phyloP scores from a whole-genome alignment of 2,888 invertebrate species.

The Trachelus tabidus region DNA sequence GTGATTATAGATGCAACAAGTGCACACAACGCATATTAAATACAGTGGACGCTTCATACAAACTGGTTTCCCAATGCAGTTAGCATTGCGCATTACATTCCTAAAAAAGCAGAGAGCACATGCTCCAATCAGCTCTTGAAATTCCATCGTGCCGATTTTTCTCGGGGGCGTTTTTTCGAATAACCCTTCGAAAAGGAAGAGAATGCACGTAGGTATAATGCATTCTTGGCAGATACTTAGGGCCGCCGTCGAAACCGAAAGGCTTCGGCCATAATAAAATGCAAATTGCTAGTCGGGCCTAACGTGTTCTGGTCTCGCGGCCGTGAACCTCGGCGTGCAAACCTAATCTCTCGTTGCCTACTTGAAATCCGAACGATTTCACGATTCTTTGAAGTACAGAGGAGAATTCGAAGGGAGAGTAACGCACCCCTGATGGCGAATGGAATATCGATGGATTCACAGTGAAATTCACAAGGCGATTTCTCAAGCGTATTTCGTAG shows the following conservation, averaged over 20 bases:
- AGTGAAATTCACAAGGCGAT: slow-evolving; percentile 25
- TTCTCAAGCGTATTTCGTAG: neutral
- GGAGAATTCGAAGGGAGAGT: slow-evolving; percentile 3
- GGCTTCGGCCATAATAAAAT: neutral
- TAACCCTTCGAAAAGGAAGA: neutral
- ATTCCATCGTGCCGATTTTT: neutral
- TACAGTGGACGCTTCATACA: neutral
- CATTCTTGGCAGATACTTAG: neutral
- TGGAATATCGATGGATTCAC: slow-evolving; percentile 34
- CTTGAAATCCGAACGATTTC: slow-evolving; percentile 47
- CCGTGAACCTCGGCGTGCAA: neutral
- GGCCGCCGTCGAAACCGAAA: neutral
- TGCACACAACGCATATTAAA: neutral
- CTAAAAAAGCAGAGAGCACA: neutral
- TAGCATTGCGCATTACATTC: neutral
- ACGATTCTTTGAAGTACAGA: slow-evolving; percentile 42
- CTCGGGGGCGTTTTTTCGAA: slow-evolving; percentile 9
- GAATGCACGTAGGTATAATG: neutral
- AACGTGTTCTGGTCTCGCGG: neutral
- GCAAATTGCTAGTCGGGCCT: neutral
- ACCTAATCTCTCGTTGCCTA: slow-evolving; percentile 18
- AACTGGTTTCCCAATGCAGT: neutral
- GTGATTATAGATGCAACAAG: neutral
- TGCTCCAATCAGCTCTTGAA: neutral
- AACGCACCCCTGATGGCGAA: slow-evolving; percentile 7